Percentiles rank a stretch among this genome's conserved stretches.
Conservation (phyloP, 2,113 vertebrate genomes). For the Beaufortia kweichowensis region DNA sequence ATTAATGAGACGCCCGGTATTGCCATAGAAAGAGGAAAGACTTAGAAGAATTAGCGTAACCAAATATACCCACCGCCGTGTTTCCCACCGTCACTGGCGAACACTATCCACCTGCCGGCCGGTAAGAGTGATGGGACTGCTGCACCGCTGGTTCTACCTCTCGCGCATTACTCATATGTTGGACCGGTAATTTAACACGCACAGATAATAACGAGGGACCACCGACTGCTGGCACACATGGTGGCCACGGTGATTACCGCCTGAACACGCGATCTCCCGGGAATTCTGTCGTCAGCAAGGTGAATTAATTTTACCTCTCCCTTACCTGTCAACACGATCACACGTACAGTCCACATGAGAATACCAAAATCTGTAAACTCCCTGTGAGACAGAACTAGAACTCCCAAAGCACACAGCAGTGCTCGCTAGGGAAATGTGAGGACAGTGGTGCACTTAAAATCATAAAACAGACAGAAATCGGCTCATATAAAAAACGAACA, state of each 20-base stretch:
- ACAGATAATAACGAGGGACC: slow-evolving; percentile 54
- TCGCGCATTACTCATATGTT: slow-evolving; percentile 37
- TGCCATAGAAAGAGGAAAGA: slow-evolving; percentile 3
- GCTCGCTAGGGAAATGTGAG: too few relatives aligned
- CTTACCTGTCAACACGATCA: slow-evolving; percentile 46
- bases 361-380: neutral
- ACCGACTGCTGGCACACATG: slow-evolving; percentile 50
- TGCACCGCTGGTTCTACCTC: neutral
- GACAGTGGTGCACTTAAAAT: too few relatives aligned
- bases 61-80: slow-evolving; percentile 27
- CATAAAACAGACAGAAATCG: too few relatives aligned
- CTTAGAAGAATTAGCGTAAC: slow-evolving; percentile 32
- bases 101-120: slow-evolving; percentile 6
- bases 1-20: slow-evolving; percentile 50
- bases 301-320: slow-evolving; percentile 51
- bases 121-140: slow-evolving; percentile 42
- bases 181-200: slow-evolving; percentile 46
- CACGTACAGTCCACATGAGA: neutral
- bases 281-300: slow-evolving; percentile 46
- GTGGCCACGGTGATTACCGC: slow-evolving; percentile 57
- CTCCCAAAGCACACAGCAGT: neutral
- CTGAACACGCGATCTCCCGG: slow-evolving; percentile 43
- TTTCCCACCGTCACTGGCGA: slow-evolving; percentile 8
- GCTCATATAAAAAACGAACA: too few relatives aligned
- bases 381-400: slow-evolving; percentile 3